Evolutionary conservation across 2,888 invertebrate species (phyloP).

Genomic region (Drosophila nigricruria): DNA sequence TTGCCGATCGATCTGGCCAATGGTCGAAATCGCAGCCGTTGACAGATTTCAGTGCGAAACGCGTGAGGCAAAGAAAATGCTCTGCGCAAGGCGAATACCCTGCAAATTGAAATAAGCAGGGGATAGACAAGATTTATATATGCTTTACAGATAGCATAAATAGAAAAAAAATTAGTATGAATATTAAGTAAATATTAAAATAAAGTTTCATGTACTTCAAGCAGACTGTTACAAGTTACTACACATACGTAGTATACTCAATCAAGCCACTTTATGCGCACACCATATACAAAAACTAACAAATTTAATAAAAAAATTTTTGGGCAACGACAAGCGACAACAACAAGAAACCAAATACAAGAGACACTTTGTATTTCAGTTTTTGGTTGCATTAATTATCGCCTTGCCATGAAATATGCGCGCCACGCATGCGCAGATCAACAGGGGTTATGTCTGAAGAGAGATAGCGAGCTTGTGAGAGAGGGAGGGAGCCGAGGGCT

Average conservation of each 20-base stretch:
- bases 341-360: conserved; percentile 16
- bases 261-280: conserved; percentile 28
- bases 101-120: not conserved
- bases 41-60: conserved; percentile 53
- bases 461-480: not conserved
- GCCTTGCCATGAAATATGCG: conserved; percentile 80
- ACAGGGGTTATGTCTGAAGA: conserved; percentile 4
- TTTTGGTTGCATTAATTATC: conserved; percentile 81
- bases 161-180: not conserved
- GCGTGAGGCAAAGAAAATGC: conserved; percentile 25
- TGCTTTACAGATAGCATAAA: too few relatives aligned
- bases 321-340: conserved; percentile 46
- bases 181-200: not conserved
- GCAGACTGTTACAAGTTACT: not conserved
- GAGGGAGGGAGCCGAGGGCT: not conserved
- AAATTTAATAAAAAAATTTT: conserved; percentile 70
- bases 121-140: too few relatives aligned
- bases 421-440: conserved; percentile 71
- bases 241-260: conserved; percentile 8
- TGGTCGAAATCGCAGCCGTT: conserved; percentile 40
- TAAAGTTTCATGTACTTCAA: not conserved
- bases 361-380: conserved; percentile 66
- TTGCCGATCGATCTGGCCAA: conserved; percentile 46
- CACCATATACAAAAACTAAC: conserved; percentile 55
- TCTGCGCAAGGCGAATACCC: not conserved